Evolutionary conservation across 2,888 invertebrate genomes (phyloP), one percentile per base, ranked within the genome.

Genomic region (Pterostichus madidus): DNA sequence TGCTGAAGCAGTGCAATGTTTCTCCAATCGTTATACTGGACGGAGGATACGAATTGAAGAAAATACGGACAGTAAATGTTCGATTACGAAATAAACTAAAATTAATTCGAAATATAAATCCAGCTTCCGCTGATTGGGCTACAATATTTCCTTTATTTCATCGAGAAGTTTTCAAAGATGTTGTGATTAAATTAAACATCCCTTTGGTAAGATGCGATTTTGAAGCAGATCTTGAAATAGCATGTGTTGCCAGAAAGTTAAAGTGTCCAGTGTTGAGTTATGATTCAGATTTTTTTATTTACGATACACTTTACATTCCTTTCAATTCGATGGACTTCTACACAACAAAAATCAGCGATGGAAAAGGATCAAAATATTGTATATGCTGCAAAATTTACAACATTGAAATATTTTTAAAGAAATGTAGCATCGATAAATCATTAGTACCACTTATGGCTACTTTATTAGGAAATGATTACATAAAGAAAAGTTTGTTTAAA

Each of bases 231-330:
- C 94, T 94, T 85, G 95, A 97, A 87, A 94, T 98, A 80, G 98
- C 97, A 0, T 94, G 94, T 0, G 89, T 98, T 85, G 96, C 97
- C 0, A 93, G 94, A 85, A 91, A 93, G 81, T 90, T 97, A 1
- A 91, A 94, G 52, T 98, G 97, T 86, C 98, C 98, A 0, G 95
- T 99, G 1, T 89, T 99, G 3, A 98, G 97, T 87, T 96, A 95
- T 86, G 99, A 99, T 90, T 98, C 98, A 0, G 99, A 99, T 90
- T 99, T 98, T 90, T 98, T 94, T 87, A 94, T 99, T 85, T 97
- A 95, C 89, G 95, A 96, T 90, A 94, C 96, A 0, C 90, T 92
- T 1, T 97, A 97, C 86, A 95, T 99, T 85, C 96, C 97, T 0
- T 93, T 96, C 85, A 91, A 93, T 39, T 94, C 94, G 31, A 87